Conservation (phyloP, 2,888 invertebrate species). For the Meloe dianella region DNA sequence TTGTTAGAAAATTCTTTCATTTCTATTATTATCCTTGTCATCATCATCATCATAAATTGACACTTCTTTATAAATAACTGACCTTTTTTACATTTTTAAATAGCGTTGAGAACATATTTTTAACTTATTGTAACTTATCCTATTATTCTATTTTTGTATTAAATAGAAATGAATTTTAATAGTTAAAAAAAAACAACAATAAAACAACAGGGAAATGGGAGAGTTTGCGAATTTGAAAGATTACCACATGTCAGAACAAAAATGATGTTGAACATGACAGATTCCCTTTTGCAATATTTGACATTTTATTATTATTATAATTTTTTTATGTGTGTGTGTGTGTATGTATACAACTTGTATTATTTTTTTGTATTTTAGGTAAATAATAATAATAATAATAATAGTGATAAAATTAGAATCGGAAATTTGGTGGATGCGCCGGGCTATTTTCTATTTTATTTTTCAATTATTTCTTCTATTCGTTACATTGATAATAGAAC, state of each 20-base stretch:
- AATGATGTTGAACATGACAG: no score
- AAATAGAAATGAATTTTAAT: no score
- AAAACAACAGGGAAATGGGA: no score
- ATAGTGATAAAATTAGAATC: background rate
- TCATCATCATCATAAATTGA: background rate
- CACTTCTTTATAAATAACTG: constrained; percentile 1
- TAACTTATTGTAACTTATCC: background rate
- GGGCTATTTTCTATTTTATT: constrained; percentile 12
- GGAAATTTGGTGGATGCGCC: constrained; percentile 21
- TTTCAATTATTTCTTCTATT: background rate
- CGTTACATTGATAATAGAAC: no score
- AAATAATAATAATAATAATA: background rate
- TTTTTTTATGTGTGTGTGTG: no score
- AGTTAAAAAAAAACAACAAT: no score
- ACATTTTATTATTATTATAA: no score
- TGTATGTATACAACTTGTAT: background rate
- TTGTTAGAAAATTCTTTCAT: background rate
- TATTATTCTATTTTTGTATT: no score
- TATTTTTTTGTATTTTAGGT: background rate
- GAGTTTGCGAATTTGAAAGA: no score
- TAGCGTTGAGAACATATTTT: background rate
- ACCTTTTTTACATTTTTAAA: background rate
- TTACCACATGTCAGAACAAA: no score
- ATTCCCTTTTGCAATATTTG: no score
- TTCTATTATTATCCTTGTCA: background rate